Base-by-base conservation (phyloP, 1,140 invertebrate species). In the Hyles vespertilio region DNA sequence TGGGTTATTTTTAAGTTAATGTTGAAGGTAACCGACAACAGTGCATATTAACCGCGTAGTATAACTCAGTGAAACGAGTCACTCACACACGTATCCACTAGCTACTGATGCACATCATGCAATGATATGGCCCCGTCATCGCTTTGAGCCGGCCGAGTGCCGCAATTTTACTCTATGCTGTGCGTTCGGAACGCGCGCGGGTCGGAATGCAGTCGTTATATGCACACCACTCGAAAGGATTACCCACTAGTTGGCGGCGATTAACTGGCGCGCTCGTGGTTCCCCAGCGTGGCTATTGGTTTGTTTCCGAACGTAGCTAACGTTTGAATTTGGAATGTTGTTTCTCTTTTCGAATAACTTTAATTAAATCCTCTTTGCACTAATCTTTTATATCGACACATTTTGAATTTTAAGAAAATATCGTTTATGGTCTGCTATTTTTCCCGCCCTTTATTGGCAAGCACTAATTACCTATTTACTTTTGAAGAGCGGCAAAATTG, bases 171-270 rank as follows among this genome's bases (percentile, higher is more conserved):
- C 63, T 69, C 56, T 59, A 58, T 65, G 60, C 57, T 49, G 58
- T 63, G 63, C 61, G 60, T 59, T 63, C 46, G 48, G 61, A 68
- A 61, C 60, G 59, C 59, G 60, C 57, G 53, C 59, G 60, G 65
- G 56, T 70, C 61, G 77, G 75, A 80, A 76, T 79, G 74, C 72
- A 79, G 67, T 77, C 68, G 78, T 79, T 83, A 75, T 81, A 79
- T 80, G 75, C 75, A 78, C 79, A 77, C 71, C 63, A 75, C 80
- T 81, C 73, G 72, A 79, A 79, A 79, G 80, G 83, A 83, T 86
- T 84, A 81, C 76, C 72, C 70, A 70, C 70, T 81, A 76, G 73
- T 77, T 77, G 69, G 75, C 63, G 70, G 63, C 80, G 77, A 83
- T 83, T 83, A 84, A 79, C 77, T 69, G 68, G 69, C 55, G 58